Conservation (phyloP, 2,888 invertebrate genomes). For the Cacoxenus indagator region DNA sequence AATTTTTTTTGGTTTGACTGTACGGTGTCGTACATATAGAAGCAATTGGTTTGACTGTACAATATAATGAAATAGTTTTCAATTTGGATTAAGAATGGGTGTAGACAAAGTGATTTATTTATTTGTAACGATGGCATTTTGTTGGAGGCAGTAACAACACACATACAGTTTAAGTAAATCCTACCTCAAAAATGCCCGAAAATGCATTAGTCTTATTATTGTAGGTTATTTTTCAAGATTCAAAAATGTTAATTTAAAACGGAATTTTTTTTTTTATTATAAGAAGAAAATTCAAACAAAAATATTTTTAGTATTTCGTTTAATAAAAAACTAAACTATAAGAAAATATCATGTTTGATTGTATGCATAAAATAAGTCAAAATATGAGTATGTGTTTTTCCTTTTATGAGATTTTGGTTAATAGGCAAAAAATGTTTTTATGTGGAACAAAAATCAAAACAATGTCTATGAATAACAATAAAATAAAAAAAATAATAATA, state of each 20-base stretch:
- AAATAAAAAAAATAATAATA: slow-evolving; percentile 42
- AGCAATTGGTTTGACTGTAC: slow-evolving; percentile 20
- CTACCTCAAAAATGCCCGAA: slow-evolving; percentile 71
- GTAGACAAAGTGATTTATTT: slow-evolving; percentile 19
- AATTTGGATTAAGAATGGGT: slow-evolving; percentile 14
- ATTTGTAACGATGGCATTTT: slow-evolving; percentile 19
- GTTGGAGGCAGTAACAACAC: slow-evolving; percentile 33
- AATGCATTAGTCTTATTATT: slow-evolving; percentile 69
- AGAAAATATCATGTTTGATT: slow-evolving; percentile 23
- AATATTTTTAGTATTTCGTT: slow-evolving; percentile 1
- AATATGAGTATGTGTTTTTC: slow-evolving; percentile 27
- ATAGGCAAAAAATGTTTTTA: slow-evolving; percentile 23
- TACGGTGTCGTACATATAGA: background rate
- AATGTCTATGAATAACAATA: slow-evolving; percentile 41
- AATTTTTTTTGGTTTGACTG: background rate
- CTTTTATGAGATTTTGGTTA: background rate
- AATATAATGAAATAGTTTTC: background rate
- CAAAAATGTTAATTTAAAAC: background rate
- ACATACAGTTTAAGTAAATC: slow-evolving; percentile 50
- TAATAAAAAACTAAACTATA: slow-evolving; percentile 33
- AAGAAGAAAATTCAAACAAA: slow-evolving; percentile 33
- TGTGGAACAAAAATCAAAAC: slow-evolving; percentile 31
- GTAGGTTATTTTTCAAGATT: slow-evolving; percentile 26
- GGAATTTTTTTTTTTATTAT: slow-evolving; percentile 36
- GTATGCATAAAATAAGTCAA: slow-evolving; percentile 22